Percentiles rank a stretch among this genome's conserved stretches.
Conservation (phyloP, 2,888 invertebrate species). For the Caenorhabditis uteleia region DNA sequence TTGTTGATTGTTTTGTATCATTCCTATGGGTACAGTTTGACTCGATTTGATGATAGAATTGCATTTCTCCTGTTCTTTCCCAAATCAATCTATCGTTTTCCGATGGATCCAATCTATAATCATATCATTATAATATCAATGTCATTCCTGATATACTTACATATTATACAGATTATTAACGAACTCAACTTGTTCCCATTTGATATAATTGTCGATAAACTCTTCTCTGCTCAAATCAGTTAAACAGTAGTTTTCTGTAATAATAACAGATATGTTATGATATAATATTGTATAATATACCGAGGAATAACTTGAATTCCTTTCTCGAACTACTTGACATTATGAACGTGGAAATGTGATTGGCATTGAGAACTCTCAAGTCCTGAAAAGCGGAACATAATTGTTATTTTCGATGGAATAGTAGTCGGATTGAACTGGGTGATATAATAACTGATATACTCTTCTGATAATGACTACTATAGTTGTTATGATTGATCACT, state of each 20-base stretch:
- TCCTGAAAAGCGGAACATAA: too few relatives aligned
- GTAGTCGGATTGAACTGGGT: too few relatives aligned
- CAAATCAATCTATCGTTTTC: background rate
- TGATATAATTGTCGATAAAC: slow-evolving; percentile 14
- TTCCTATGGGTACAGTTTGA: background rate
- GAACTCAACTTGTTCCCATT: slow-evolving; percentile 28
- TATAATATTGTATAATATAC: background rate
- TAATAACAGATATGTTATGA: too few relatives aligned
- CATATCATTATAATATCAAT: background rate
- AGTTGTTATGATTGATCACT: too few relatives aligned
- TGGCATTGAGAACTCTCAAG: too few relatives aligned
- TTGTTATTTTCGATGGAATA: too few relatives aligned
- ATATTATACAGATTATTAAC: slow-evolving; percentile 9
- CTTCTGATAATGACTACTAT: too few relatives aligned
- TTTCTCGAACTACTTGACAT: slow-evolving; percentile 7
- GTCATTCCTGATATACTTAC: slow-evolving; percentile 6
- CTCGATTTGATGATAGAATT: background rate
- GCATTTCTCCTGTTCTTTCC: slow-evolving; percentile 6
- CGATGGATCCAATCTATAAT: slow-evolving; percentile 15
- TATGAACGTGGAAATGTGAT: too few relatives aligned
- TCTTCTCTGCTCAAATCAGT: background rate
- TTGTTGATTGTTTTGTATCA: background rate
- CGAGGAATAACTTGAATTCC: slow-evolving; percentile 7
- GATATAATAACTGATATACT: too few relatives aligned
- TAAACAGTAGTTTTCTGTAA: slow-evolving; percentile 8